phyloP scores from a whole-genome alignment of 2,113 vertebrate genomes.

The Astur gentilis region DNA sequence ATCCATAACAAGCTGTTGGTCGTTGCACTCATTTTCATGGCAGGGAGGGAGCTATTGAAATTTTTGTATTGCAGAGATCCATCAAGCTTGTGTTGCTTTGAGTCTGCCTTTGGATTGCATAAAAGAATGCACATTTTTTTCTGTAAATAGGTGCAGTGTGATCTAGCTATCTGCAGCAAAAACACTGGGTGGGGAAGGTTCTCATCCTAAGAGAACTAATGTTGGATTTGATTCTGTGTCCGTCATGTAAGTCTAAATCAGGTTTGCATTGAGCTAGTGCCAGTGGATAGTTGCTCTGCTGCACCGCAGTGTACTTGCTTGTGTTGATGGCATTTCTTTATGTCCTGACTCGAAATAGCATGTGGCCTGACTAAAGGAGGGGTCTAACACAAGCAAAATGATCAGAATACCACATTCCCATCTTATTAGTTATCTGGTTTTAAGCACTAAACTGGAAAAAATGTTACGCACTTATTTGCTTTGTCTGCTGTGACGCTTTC shows the following conservation, averaged over 20 bases:
- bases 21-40: not conserved
- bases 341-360: not conserved
- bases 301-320: not conserved
- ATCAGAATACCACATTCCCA: not conserved
- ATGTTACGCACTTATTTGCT: not conserved
- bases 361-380: not conserved
- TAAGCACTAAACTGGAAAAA: not conserved
- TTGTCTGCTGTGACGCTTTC: not conserved
- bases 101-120: not conserved
- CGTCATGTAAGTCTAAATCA: not conserved
- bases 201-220: not conserved
- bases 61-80: not conserved
- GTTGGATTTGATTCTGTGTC: not conserved
- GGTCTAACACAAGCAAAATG: not conserved
- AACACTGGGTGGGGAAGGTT: not conserved
- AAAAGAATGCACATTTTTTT: not conserved
- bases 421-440: not conserved
- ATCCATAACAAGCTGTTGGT: not conserved
- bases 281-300: not conserved
- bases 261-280: not conserved
- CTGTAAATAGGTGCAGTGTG: not conserved
- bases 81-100: not conserved
- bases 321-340: not conserved
- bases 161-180: not conserved
- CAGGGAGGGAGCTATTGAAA: not conserved